These are phyloP conservation scores for Hipparchia sbordonii DNA, from an alignment of 2,888 invertebrate genomes.

Conservation along the genomic window DNA sequence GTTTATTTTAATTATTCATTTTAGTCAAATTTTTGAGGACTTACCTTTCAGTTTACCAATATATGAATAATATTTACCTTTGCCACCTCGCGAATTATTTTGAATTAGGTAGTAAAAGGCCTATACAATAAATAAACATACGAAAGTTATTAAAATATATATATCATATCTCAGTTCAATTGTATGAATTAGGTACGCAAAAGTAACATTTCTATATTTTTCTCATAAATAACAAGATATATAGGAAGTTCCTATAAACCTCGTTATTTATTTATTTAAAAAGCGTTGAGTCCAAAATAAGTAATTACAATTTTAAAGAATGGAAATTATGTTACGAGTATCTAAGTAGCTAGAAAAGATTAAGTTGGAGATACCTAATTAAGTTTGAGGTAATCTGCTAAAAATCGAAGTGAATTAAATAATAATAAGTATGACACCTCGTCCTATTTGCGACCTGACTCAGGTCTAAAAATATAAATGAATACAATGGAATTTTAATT, in stretches of 20 bases:
- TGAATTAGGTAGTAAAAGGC: background rate
- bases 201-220: too few species aligned
- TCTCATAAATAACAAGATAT: too few species aligned
- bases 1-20: too few species aligned
- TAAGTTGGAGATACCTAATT: background rate
- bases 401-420: background rate
- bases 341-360: background rate
- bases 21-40: too few species aligned
- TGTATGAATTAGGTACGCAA: background rate
- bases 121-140: background rate
- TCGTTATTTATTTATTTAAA: background rate
- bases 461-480: constrained; percentile 46
- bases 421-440: constrained; percentile 26
- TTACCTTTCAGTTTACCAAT: too few species aligned
- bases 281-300: background rate
- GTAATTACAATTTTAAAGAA: background rate
- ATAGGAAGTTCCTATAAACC: background rate
- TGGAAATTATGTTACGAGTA: background rate
- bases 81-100: background rate
- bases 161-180: background rate
- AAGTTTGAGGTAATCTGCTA: background rate
- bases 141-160: background rate
- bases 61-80: too few species aligned
- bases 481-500: constrained; percentile 26
- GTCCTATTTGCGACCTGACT: constrained; percentile 46